These are phyloP conservation scores for Bucorvus abyssinicus DNA, from an alignment of 2,797 vertebrate genomes.

Conservation along the genomic window DNA sequence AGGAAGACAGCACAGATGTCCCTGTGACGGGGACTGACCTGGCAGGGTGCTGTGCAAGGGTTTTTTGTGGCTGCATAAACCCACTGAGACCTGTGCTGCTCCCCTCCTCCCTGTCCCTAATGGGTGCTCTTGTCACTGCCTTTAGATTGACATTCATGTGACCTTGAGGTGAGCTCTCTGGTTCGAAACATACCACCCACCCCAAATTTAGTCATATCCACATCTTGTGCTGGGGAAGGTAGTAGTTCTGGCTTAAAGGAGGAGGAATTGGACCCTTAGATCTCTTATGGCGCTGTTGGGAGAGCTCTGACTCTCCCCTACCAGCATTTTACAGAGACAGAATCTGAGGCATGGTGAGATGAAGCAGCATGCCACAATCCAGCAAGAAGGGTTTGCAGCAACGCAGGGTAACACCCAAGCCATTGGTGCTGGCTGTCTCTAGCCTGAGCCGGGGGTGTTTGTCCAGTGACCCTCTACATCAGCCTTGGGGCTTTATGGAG, in stretches of 20 bases:
- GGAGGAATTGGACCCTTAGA: background rate
- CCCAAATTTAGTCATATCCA: background rate
- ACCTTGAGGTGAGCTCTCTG: constrained; percentile 4
- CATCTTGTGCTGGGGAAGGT: background rate
- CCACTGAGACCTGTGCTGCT: background rate
- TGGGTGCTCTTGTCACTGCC: background rate
- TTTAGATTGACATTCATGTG: background rate
- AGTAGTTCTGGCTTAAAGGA: background rate
- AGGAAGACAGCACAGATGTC: constrained; percentile 59
- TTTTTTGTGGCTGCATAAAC: background rate
- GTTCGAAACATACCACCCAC: background rate
- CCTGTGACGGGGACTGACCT: background rate
- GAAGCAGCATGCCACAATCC: background rate
- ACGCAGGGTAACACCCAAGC: background rate
- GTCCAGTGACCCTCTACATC: background rate
- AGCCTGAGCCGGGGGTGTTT: background rate
- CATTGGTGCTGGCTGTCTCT: background rate
- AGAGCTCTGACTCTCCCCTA: background rate
- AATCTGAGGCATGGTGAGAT: background rate
- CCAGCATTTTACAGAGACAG: background rate
- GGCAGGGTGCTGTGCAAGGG: constrained; percentile 34
- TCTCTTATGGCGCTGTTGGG: background rate
- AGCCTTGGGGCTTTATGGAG: rapidly evolving
- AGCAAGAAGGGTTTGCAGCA: background rate
- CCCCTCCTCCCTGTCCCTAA: background rate